phyloP scores from a whole-genome alignment of 2,113 vertebrate species.

The Myrmecophaga tridactyla region DNA sequence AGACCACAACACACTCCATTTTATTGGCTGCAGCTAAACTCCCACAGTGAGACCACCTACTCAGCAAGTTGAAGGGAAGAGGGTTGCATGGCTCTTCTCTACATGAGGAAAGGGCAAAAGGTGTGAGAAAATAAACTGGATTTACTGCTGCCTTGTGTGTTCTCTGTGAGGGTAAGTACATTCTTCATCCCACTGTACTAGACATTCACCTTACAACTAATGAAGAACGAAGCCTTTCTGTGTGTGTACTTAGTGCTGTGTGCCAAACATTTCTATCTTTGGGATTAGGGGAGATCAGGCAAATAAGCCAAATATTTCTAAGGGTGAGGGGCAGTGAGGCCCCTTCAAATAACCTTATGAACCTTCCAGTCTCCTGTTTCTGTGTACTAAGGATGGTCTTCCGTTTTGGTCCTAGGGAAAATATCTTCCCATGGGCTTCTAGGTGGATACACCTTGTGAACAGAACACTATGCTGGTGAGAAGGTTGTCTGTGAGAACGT shows the following conservation, averaged over 20 bases:
- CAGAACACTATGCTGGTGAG: not conserved
- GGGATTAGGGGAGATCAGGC: not conserved
- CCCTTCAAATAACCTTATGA: not conserved
- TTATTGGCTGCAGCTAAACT: not conserved
- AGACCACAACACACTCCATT: not conserved
- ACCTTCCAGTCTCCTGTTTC: not conserved
- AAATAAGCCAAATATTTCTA: slow-evolving; percentile 20
- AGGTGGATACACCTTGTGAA: not conserved
- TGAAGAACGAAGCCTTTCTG: not conserved
- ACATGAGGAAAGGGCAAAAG: not conserved
- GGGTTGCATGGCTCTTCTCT: not conserved
- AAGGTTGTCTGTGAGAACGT: not conserved
- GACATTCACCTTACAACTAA: not conserved
- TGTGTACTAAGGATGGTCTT: not conserved
- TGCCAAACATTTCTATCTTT: slow-evolving; percentile 21
- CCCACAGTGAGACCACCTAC: not conserved
- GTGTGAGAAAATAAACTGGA: not conserved
- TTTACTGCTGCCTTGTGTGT: not conserved
- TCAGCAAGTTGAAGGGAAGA: not conserved
- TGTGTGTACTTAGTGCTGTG: not conserved
- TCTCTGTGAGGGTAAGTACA: not conserved
- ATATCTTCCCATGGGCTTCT: not conserved
- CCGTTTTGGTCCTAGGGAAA: not conserved
- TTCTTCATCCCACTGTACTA: not conserved
- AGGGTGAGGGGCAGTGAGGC: not conserved